phyloP scores from a whole-genome alignment of 2,888 invertebrate species.

The Maniola hyperantus region DNA sequence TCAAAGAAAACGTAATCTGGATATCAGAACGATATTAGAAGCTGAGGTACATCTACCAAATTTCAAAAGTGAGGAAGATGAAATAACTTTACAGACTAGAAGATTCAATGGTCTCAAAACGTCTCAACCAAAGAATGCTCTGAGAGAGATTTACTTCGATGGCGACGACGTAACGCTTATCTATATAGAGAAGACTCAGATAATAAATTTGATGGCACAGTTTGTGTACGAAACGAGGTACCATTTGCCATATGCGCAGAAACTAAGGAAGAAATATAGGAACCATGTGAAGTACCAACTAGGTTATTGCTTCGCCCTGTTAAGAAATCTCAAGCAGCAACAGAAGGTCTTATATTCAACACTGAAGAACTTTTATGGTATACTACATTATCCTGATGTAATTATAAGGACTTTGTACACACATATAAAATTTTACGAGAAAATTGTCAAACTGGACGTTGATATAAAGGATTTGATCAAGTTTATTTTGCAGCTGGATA shows the following conservation, averaged over 20 bases:
- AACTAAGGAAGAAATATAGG: conserved; percentile 50
- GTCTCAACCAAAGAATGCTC: neutral
- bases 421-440: conserved; percentile 50
- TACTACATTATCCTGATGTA: neutral
- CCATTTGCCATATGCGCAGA: conserved; percentile 47
- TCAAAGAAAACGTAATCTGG: conserved; percentile 27
- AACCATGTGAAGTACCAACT: conserved; percentile 44
- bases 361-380: conserved; percentile 19
- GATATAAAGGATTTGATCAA: conserved; percentile 47
- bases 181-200: conserved; percentile 34
- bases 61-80: conserved; percentile 42
- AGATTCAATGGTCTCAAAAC: conserved; percentile 42
- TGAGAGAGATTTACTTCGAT: conserved; percentile 32
- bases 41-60: conserved; percentile 36
- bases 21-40: conserved; percentile 40
- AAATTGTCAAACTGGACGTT: conserved; percentile 46
- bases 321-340: conserved; percentile 46
- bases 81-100: conserved; percentile 43
- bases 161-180: neutral
- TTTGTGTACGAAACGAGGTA: conserved; percentile 54
- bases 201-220: conserved; percentile 47
- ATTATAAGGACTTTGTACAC: conserved; percentile 30
- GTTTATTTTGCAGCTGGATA: conserved; percentile 31
- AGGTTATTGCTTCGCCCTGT: conserved; percentile 50
- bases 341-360: conserved; percentile 44